phyloP scores from a whole-genome alignment of 2,888 invertebrate genomes.

The Ornithoptera alexandrae region DNA sequence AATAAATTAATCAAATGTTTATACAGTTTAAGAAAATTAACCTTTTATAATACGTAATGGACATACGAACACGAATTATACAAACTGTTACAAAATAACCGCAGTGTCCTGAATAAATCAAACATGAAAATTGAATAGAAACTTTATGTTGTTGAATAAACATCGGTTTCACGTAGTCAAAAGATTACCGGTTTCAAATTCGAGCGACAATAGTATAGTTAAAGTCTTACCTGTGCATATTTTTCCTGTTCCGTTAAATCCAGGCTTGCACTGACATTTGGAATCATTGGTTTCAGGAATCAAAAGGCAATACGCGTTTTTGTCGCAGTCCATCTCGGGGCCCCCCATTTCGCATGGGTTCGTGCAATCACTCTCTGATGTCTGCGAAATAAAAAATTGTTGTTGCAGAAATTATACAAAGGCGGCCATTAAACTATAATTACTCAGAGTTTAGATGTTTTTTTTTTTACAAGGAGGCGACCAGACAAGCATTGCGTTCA shows the following conservation, averaged over 20 bases:
- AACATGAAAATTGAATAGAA: background rate
- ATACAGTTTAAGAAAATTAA: no score
- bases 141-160: background rate
- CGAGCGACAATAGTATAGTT: background rate
- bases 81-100: no score
- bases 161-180: background rate
- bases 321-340: constrained; percentile 90
- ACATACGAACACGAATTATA: no score
- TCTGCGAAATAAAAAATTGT: constrained; percentile 66
- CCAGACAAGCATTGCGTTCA: no score
- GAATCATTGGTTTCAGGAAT: constrained; percentile 91
- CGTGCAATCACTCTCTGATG: constrained; percentile 89
- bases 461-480: no score
- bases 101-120: no score
- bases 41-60: no score
- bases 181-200: background rate
- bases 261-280: constrained; percentile 95
- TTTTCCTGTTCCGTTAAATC: constrained; percentile 93
- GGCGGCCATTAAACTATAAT: background rate
- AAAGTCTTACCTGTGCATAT: constrained; percentile 81
- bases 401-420: background rate
- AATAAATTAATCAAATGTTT: no score
- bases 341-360: constrained; percentile 94
- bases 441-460: background rate
- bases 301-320: constrained; percentile 92